Conservation (phyloP, 2,888 invertebrate species). For the Drosophila hawaiiensis region DNA sequence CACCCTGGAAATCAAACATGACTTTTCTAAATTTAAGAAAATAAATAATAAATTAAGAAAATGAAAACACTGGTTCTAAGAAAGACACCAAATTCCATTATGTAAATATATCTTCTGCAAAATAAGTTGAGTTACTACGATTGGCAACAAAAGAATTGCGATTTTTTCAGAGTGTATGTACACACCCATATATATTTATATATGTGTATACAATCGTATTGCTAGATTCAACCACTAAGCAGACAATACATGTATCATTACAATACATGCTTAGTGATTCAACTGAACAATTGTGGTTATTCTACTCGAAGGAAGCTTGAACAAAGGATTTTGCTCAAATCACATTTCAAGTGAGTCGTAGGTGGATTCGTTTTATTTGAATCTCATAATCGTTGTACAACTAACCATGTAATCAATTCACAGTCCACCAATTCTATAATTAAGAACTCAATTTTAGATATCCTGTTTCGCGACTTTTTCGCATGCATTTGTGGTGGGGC, state of each 20-base stretch:
- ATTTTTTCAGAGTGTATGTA: too few species aligned
- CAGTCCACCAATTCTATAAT: not conserved
- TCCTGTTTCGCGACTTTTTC: not conserved
- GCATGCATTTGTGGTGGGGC: too few species aligned
- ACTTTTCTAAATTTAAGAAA: not conserved
- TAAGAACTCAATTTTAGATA: not conserved
- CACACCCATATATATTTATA: too few species aligned
- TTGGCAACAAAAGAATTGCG: too few species aligned
- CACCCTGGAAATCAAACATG: not conserved
- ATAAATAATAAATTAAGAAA: not conserved
- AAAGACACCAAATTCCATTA: not conserved
- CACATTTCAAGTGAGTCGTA: not conserved
- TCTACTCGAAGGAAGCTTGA: too few species aligned
- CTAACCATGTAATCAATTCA: not conserved
- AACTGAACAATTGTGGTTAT: too few species aligned
- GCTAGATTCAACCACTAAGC: too few species aligned
- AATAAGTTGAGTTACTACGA: too few species aligned
- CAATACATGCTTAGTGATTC: too few species aligned
- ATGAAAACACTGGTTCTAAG: not conserved
- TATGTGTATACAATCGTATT: too few species aligned
- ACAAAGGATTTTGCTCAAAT: too few species aligned
- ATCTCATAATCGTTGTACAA: not conserved
- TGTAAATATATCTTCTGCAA: not conserved
- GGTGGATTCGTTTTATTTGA: not conserved
- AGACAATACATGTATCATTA: too few species aligned